Evolutionary conservation across 1,140 invertebrate species (phyloP), one percentile per base, ranked within the genome.

Genomic region (Drosophila busckii): DNA sequence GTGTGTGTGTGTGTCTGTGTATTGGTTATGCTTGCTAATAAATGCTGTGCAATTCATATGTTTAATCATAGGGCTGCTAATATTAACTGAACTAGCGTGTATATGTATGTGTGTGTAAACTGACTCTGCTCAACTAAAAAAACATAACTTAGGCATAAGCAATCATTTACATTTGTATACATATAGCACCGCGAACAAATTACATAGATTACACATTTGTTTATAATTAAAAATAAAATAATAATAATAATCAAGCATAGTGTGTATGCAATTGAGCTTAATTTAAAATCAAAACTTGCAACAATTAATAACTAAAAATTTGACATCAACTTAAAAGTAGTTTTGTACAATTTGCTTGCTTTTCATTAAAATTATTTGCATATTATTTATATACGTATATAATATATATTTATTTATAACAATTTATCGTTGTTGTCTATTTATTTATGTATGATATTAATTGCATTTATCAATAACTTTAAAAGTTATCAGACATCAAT

Each of bases 121-220:
- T 63, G 60, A 67, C 59, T 58, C 41, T 35, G 35, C 29, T 40
- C 28, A 70, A 76, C 71, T 65, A 55, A 76, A 15, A 42, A 19
- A 20, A 55, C 40, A 48, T 53, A 45, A 34, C n/a, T 45, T 53
- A n/a, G n/a, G n/a, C n/a, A 15, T 29, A 52, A 49, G 32, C 45
- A 70, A 65, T 59, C 70, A 67, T 73, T 52, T 73, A 75, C 65
- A 76, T 48, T 62, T 56, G 58, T 55, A 44, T 70, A 52, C 55
- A 82, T 82, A 73, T 80, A 80, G 73, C 73, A 80, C 73, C 73
- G 69, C 73, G 75, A 80, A 78, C 63, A 80, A 78, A 73, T 56
- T 59, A 78, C 49, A 64, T 60, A 45, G 60, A 42, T 53, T 45
- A 68, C 58, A 53, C 44, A 53, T 17, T 37, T 10, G n/a, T 38